phyloP scores from a whole-genome alignment of 2,113 vertebrate species.

The Condylura cristata region DNA sequence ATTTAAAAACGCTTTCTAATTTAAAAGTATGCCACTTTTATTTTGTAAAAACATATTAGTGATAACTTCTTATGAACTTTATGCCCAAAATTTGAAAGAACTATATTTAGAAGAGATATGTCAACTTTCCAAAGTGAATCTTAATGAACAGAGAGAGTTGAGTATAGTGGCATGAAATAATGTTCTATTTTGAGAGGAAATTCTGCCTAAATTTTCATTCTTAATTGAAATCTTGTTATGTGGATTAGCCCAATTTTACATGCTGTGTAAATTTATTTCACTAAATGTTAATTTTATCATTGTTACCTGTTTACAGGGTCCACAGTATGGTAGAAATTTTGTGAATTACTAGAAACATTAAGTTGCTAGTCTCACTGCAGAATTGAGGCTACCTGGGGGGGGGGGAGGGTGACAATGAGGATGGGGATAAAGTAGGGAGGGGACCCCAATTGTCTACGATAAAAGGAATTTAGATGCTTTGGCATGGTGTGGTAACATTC shows the following conservation, averaged over 20 bases:
- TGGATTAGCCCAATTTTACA: not conserved
- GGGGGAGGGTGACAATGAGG: too few relatives aligned
- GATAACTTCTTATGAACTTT: slow-evolving; percentile 22
- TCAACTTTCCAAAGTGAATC: slow-evolving; percentile 46
- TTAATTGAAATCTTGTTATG: not conserved
- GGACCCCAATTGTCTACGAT: too few relatives aligned
- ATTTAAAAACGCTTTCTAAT: slow-evolving; percentile 16
- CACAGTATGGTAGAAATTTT: slow-evolving; percentile 21
- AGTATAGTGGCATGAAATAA: not conserved
- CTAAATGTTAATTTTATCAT: not conserved
- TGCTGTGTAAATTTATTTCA: not conserved
- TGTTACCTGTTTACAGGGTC: not conserved
- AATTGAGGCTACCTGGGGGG: too few relatives aligned
- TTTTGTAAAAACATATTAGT: slow-evolving; percentile 21
- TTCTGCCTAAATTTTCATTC: slow-evolving; percentile 16
- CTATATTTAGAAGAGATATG: not conserved
- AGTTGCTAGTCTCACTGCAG: not conserved
- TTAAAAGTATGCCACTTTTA: slow-evolving; percentile 16
- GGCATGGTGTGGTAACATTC: too few relatives aligned
- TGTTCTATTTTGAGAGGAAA: not conserved
- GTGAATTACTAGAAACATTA: not conserved
- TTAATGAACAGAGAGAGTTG: not conserved
- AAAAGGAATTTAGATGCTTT: too few relatives aligned
- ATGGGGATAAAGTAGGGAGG: too few relatives aligned
- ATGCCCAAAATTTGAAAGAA: slow-evolving; percentile 1